These are phyloP conservation scores for Trichomycterus rosablanca DNA, from an alignment of 2,113 vertebrate species.

Conservation along the genomic window DNA sequence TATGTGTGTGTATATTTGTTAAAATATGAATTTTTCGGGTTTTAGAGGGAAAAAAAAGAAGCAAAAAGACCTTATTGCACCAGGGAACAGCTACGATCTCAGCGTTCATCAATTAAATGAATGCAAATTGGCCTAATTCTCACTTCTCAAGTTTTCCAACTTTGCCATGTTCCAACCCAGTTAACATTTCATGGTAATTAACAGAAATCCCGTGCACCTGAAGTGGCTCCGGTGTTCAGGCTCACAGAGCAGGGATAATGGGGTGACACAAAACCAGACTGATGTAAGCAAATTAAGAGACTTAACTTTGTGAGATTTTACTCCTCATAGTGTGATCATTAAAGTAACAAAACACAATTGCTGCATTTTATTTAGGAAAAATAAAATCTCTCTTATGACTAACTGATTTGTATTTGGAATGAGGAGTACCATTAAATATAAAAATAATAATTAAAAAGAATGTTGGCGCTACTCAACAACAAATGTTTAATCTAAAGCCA, in stretches of 20 bases:
- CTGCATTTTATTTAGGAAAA: too few relatives aligned
- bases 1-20: too few relatives aligned
- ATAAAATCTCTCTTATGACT: too few relatives aligned
- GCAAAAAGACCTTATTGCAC: neutral
- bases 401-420: too few relatives aligned
- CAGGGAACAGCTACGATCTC: neutral
- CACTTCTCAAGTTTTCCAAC: neutral
- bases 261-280: constrained; percentile 7
- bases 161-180: constrained; percentile 22
- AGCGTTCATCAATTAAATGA: neutral
- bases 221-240: constrained; percentile 17
- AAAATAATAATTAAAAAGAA: too few relatives aligned
- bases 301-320: too few relatives aligned
- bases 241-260: neutral
- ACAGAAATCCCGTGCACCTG: constrained; percentile 18
- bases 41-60: neutral
- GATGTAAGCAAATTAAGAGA: constrained; percentile 2
- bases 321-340: too few relatives aligned
- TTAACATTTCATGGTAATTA: constrained; percentile 35
- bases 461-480: too few relatives aligned
- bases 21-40: neutral
- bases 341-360: too few relatives aligned
- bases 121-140: constrained; percentile 6
- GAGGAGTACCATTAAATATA: too few relatives aligned
- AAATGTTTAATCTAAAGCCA: too few relatives aligned